Base-by-base conservation (phyloP, 2,888 invertebrate genomes). In the Scaptomyza flava region DNA sequence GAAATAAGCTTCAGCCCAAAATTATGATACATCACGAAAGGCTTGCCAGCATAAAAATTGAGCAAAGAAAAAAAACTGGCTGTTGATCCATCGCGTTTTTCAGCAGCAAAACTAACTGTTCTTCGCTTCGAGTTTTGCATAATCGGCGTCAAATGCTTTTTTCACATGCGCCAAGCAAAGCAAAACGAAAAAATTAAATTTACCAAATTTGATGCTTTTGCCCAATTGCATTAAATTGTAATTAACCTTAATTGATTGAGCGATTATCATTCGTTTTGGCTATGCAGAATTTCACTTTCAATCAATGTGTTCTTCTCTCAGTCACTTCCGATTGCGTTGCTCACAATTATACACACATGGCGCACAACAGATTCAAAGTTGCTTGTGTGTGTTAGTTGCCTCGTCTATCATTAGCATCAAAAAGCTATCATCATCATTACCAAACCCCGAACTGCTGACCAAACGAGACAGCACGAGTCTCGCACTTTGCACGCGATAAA, bases 391-490 rank as follows among this genome's bases (percentile, higher is more conserved):
- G 57, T 46, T 42, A 48, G 66, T 56, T 63, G 56, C 56, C 48
- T 69, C 57, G 75, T 68, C 81, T 79, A 81, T 77, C 84, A 82
- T 87, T 86, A 84, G 68, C 81, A 88, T 88, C 81, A 84, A 79
- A 87, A 88, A 79, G 75, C 84, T 81, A 87, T 87, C 88, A 87
- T 88, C 88, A 88, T 79, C 82, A 87, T 82, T 85, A 82, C 67
- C 76, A 60, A 68, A 46, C 60, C 54, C 52, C 61, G 61, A 70
- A 72, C 65, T 61, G 69, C 62, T 61, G 47, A 31, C 73, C 47
- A 62, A 50, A 65, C 54, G 51, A 60, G 60, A 67, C 60, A 79
- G 85, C 82, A 87, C 87, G 86, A 85, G 86, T 80, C 78, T 74
- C 68, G 66, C 82, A 67, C 74, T 74, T 34, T 74, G 83, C 82